phyloP scores from a whole-genome alignment of 2,797 vertebrate genomes.

The Lacerta agilis region DNA sequence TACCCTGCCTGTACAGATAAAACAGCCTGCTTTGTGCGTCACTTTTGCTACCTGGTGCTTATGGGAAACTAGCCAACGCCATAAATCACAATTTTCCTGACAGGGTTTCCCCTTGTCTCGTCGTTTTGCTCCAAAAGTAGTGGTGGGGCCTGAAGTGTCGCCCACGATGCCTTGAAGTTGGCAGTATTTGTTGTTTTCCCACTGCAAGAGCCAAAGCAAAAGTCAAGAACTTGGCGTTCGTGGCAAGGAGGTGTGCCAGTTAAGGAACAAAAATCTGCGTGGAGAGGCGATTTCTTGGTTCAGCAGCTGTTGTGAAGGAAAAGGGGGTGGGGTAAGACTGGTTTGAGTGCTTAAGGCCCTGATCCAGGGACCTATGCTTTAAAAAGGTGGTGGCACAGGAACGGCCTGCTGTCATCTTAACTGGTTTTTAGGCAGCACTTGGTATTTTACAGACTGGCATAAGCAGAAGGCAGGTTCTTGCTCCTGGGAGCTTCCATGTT shows the following conservation, averaged over 20 bases:
- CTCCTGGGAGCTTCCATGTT: no score
- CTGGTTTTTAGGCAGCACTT: no score
- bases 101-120: neutral
- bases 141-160: neutral
- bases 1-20: neutral
- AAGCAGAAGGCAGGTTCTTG: no score
- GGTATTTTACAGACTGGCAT: no score
- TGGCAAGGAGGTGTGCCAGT: neutral
- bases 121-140: neutral
- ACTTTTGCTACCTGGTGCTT: neutral
- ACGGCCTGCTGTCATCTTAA: no score
- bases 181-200: neutral
- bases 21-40: neutral
- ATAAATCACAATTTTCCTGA: neutral
- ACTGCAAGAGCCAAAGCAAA: neutral
- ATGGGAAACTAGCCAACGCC: neutral
- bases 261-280: neutral
- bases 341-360: neutral
- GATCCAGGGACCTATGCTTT: neutral
- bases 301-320: neutral
- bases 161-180: neutral
- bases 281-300: neutral
- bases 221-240: neutral
- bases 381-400: neutral
- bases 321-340: neutral